Evolutionary conservation across 1,140 invertebrate species (phyloP).

Genomic region (Formica exsecta): DNA sequence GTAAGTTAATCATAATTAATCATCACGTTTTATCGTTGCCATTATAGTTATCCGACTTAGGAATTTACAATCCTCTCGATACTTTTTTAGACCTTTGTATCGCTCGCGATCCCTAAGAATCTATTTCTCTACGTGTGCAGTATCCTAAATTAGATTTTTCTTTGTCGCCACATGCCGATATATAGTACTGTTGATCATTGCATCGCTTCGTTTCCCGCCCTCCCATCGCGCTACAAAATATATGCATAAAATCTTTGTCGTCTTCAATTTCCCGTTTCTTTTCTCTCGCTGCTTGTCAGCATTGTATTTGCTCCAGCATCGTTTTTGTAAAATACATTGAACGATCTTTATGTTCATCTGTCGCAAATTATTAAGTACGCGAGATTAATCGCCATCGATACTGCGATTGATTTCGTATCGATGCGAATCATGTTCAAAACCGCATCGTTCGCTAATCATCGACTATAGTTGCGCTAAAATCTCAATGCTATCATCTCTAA

Average conservation of each 20-base stretch:
- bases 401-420: not conserved
- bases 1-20: conserved; percentile 74
- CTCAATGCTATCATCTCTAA: conserved; percentile 25
- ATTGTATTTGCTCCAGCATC: conserved; percentile 33
- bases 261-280: conserved; percentile 7
- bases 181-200: conserved; percentile 1
- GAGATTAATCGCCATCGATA: conserved; percentile 17
- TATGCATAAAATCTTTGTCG: conserved; percentile 34
- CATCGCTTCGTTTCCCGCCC: conserved; percentile 1
- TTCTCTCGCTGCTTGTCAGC: conserved; percentile 51
- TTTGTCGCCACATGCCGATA: conserved; percentile 29
- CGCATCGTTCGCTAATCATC: conserved; percentile 24
- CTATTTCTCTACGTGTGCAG: conserved; percentile 48
- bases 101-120: conserved; percentile 22
- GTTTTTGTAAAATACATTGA: not conserved
- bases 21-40: conserved; percentile 75
- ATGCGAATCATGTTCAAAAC: not conserved
- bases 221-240: conserved; percentile 52
- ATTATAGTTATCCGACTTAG: conserved; percentile 69
- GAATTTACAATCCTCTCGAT: conserved; percentile 58
- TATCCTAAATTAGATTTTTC: conserved; percentile 56
- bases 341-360: conserved; percentile 7
- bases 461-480: conserved; percentile 38
- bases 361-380: conserved; percentile 34
- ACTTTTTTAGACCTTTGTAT: conserved; percentile 46